Conservation (phyloP, 2,888 invertebrate genomes). For the Tromatobia lineatoria region DNA sequence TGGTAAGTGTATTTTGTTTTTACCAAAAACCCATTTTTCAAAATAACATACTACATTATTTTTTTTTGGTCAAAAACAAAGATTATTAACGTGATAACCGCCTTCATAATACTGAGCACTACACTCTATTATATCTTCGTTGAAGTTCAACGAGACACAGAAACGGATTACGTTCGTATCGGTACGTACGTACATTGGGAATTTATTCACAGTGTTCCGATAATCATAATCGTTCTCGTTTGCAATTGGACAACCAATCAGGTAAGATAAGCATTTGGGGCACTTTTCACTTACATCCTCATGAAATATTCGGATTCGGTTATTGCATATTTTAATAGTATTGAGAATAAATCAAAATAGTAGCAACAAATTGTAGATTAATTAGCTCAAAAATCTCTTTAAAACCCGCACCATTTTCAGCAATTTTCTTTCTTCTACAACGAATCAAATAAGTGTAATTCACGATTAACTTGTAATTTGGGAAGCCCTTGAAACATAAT, state of each 20-base stretch:
- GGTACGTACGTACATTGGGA: conserved; percentile 58
- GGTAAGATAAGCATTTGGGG: conserved; percentile 14
- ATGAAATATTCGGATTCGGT: too few species aligned
- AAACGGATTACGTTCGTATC: conserved; percentile 45
- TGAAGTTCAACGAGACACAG: conserved; percentile 41
- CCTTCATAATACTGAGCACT: conserved; percentile 56
- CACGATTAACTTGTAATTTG: too few species aligned
- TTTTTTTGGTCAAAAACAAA: not conserved
- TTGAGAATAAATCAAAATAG: too few species aligned
- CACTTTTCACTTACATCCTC: too few species aligned
- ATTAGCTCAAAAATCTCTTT: too few species aligned
- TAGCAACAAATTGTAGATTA: too few species aligned
- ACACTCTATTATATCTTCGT: conserved; percentile 59
- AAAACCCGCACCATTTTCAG: too few species aligned
- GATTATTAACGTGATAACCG: conserved; percentile 31
- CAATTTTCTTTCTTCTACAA: too few species aligned
- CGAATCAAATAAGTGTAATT: too few species aligned
- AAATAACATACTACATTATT: not conserved
- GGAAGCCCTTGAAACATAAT: too few species aligned
- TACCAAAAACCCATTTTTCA: not conserved
- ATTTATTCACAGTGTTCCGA: conserved; percentile 61
- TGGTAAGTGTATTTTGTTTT: conserved; percentile 31
- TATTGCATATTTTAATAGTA: too few species aligned
- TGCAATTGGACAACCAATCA: conserved; percentile 65
- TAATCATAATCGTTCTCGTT: conserved; percentile 54